phyloP scores from a whole-genome alignment of 1,140 invertebrate species.

The Drosophila varians region DNA sequence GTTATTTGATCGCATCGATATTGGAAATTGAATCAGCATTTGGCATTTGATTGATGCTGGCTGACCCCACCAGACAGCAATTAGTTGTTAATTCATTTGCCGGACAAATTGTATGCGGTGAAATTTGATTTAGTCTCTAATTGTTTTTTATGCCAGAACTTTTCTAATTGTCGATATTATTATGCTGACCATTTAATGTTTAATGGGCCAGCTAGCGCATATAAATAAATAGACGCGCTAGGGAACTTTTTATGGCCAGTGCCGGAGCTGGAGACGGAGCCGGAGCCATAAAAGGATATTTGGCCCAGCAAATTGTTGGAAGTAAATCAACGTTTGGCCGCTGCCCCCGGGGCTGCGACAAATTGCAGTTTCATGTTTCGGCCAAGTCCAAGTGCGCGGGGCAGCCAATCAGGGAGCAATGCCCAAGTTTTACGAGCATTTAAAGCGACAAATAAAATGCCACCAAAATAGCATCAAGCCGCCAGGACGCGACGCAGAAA shows the following conservation, averaged over 20 bases:
- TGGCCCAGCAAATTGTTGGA: conserved; percentile 41
- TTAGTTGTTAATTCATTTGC: conserved; percentile 43
- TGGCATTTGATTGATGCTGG: conserved; percentile 28
- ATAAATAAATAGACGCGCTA: conserved; percentile 44
- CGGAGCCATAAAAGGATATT: conserved; percentile 37
- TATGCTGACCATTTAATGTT: conserved; percentile 28
- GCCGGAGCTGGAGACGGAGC: neutral
- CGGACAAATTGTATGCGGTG: conserved; percentile 23
- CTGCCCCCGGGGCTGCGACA: conserved; percentile 39
- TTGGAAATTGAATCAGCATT: conserved; percentile 33
- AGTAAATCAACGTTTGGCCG: conserved; percentile 44
- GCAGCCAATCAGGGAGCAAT: conserved; percentile 45
- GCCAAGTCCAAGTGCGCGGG: neutral
- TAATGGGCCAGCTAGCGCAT: conserved; percentile 34
- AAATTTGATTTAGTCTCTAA: conserved; percentile 37
- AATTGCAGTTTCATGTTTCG: conserved; percentile 57
- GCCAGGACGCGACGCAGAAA: conserved; percentile 24
- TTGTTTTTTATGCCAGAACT: conserved; percentile 16
- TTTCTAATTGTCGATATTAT: conserved; percentile 32
- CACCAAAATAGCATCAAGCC: conserved; percentile 20
- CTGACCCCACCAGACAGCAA: conserved; percentile 22
- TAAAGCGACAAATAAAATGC: conserved; percentile 56
- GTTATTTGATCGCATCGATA: conserved; percentile 28
- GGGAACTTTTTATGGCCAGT: conserved; percentile 42
- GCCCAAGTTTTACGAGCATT: conserved; percentile 60